These are phyloP conservation scores for Spilosoma lubricipeda DNA, from an alignment of 2,888 invertebrate genomes.

Conservation along the genomic window DNA sequence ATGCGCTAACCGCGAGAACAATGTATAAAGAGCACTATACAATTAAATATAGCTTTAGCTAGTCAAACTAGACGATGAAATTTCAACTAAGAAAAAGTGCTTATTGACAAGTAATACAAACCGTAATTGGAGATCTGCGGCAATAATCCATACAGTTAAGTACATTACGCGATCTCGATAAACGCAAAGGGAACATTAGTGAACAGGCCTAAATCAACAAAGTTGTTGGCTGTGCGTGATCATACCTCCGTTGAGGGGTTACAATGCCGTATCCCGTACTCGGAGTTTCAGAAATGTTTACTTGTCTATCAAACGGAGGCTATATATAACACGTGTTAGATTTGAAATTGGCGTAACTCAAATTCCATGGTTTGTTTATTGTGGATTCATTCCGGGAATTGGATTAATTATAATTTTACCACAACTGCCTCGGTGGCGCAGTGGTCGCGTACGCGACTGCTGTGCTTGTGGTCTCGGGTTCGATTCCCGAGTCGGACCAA, in stretches of 20 bases:
- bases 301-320: not conserved
- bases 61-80: not conserved
- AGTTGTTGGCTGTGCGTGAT: slow-evolving; percentile 28
- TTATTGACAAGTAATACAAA: slow-evolving; percentile 1
- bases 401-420: no score
- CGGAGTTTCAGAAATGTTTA: not conserved
- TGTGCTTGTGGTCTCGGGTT: no score
- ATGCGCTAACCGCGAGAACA: no score
- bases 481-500: no score
- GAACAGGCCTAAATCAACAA: slow-evolving; percentile 41
- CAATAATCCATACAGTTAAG: slow-evolving; percentile 25
- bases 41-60: not conserved
- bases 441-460: no score
- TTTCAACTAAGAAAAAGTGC: not conserved
- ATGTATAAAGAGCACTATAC: no score
- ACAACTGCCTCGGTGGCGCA: no score
- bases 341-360: not conserved
- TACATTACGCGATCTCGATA: slow-evolving; percentile 17
- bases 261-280: not conserved
- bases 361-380: not conserved
- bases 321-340: not conserved
- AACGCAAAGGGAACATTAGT: slow-evolving; percentile 19
- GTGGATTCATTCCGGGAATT: not conserved
- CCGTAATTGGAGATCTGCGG: not conserved
- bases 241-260: slow-evolving; percentile 1